These are phyloP conservation scores for Sphaerodactylus townsendi DNA, from an alignment of 2,113 vertebrate species.

Conservation along the genomic window DNA sequence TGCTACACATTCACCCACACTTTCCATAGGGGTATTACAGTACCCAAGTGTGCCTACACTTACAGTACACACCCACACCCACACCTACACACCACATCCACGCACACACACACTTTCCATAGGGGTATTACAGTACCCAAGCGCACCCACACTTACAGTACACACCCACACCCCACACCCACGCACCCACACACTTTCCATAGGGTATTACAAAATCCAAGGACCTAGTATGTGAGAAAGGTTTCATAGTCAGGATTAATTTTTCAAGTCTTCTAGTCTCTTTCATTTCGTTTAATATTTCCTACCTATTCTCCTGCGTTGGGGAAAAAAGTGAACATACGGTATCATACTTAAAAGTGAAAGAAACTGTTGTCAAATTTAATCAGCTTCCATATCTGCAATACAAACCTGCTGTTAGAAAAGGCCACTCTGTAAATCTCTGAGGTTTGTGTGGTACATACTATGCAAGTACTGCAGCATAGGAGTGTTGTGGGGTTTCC, in stretches of 20 bases:
- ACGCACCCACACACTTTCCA: not conserved
- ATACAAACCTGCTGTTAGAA: slow-evolving; percentile 15
- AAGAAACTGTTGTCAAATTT: slow-evolving; percentile 15
- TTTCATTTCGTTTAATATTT: not conserved
- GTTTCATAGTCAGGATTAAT: slow-evolving; percentile 2
- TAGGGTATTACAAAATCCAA: not conserved
- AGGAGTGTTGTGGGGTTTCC: too few species aligned
- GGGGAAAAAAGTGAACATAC: not conserved
- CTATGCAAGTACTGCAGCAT: not conserved
- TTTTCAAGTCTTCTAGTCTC: not conserved
- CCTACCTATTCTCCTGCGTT: slow-evolving; percentile 3
- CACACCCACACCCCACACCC: too few species aligned
- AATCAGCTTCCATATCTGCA: not conserved
- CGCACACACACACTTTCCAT: not conserved
- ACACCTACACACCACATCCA: too few species aligned
- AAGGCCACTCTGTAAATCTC: not conserved
- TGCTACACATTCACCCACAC: not conserved
- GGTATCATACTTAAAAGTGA: not conserved
- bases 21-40: not conserved
- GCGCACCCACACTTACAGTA: too few species aligned
- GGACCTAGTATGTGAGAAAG: not conserved
- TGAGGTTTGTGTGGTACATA: not conserved
- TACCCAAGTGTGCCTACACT: not conserved
- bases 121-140: not conserved
- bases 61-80: too few species aligned